A percentile compares a stretch with the other conserved stretches of the same genome.
These are phyloP conservation scores for Galerucella pusilla DNA, from an alignment of 2,888 invertebrate genomes.

Conservation along the genomic window DNA sequence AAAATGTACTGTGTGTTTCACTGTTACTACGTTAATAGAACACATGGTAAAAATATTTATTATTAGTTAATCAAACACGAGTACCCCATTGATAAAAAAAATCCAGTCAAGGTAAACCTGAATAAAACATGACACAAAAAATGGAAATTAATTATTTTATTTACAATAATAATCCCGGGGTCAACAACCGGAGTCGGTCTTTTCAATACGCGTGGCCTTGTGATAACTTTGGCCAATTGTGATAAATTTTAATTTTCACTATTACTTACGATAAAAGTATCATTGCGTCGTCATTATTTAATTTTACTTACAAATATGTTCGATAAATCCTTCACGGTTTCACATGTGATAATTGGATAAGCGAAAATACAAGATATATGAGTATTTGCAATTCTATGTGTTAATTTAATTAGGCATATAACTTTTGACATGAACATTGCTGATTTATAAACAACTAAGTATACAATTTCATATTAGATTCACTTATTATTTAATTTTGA, in stretches of 20 bases:
- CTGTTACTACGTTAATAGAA: neutral
- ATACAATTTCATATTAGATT: neutral
- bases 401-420: neutral
- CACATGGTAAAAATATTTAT: neutral
- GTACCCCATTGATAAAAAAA: slow-evolving; percentile 17
- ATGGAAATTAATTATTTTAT: slow-evolving; percentile 31
- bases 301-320: slow-evolving; percentile 5
- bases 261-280: slow-evolving; percentile 30
- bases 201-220: slow-evolving; percentile 36
- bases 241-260: slow-evolving; percentile 37
- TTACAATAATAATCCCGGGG: slow-evolving; percentile 35
- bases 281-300: slow-evolving; percentile 14
- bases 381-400: neutral
- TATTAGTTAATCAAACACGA: neutral
- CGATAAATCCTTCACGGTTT: slow-evolving; percentile 4
- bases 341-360: slow-evolving; percentile 6
- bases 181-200: slow-evolving; percentile 22
- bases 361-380: neutral
- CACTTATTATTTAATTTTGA: neutral
- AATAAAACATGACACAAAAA: slow-evolving; percentile 33
- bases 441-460: too few relatives aligned
- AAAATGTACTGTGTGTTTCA: neutral
- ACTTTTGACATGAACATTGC: neutral
- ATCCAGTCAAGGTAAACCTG: slow-evolving; percentile 32
- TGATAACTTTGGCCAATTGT: slow-evolving; percentile 36